Percentiles rank a stretch among this genome's conserved stretches.
These are phyloP conservation scores for Campylorhamphus procurvoides DNA, from an alignment of 2,113 vertebrate genomes.

Conservation along the genomic window DNA sequence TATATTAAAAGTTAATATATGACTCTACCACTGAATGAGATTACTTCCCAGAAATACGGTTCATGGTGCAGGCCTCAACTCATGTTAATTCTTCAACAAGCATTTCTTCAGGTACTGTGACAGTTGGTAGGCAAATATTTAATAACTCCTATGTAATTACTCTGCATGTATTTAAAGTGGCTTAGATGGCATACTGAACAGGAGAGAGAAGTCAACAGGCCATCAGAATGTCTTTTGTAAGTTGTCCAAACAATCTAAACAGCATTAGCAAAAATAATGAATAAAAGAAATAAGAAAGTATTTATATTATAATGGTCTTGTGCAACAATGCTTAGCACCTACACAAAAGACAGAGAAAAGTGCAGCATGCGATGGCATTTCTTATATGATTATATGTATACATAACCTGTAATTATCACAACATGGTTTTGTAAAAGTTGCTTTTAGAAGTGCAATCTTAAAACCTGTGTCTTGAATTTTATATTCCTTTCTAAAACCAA, in stretches of 20 bases:
- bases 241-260: background rate
- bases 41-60: background rate
- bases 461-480: background rate
- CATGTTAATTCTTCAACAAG: background rate
- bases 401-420: background rate
- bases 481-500: background rate
- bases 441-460: background rate
- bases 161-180: background rate
- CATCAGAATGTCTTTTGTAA: background rate
- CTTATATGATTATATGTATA: background rate
- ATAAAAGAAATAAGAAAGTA: background rate
- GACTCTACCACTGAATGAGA: background rate
- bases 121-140: background rate
- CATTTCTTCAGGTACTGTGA: background rate
- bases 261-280: background rate
- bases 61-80: background rate
- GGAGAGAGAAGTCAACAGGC: background rate
- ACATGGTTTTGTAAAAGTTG: background rate
- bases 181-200: background rate
- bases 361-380: background rate
- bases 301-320: background rate
- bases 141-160: background rate
- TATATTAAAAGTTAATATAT: background rate
- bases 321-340: background rate
- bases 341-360: background rate